phyloP scores from a whole-genome alignment of 2,888 invertebrate species.

The Melolontha melolontha region DNA sequence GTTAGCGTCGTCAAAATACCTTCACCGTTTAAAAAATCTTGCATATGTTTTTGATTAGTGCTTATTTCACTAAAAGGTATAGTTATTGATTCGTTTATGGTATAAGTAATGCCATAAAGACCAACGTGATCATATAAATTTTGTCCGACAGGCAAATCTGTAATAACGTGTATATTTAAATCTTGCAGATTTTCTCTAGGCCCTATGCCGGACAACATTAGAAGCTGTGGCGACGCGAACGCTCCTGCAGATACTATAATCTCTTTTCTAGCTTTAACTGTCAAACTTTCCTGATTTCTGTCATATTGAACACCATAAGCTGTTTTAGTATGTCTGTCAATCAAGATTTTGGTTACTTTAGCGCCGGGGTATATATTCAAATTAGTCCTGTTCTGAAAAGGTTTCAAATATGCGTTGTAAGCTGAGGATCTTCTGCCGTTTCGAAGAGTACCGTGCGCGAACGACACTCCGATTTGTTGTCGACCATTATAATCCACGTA shows the following conservation, averaged over 20 bases:
- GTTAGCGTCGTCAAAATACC: constrained; percentile 70
- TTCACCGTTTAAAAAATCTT: constrained; percentile 64
- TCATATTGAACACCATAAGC: constrained; percentile 78
- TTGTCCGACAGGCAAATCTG: constrained; percentile 77
- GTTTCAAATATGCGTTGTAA: constrained; percentile 74
- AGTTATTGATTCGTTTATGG: constrained; percentile 63
- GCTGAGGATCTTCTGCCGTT: constrained; percentile 75
- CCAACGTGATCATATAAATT: constrained; percentile 74
- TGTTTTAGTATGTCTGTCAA: constrained; percentile 72
- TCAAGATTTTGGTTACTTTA: constrained; percentile 75
- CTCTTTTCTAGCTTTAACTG: constrained; percentile 77
- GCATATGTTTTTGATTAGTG: constrained; percentile 61
- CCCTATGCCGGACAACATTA: constrained; percentile 88
- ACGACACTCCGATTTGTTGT: constrained; percentile 71
- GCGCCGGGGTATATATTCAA: constrained; percentile 73
- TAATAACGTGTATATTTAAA: constrained; percentile 70
- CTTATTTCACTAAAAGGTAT: constrained; percentile 52
- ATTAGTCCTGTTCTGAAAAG: constrained; percentile 72
- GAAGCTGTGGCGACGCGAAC: constrained; percentile 88
- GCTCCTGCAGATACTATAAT: constrained; percentile 89
- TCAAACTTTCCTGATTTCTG: not conserved
- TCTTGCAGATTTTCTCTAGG: constrained; percentile 72
- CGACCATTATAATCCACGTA: constrained; percentile 78
- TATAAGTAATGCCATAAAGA: constrained; percentile 66
- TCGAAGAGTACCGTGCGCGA: constrained; percentile 72